Base-by-base conservation (phyloP, 2,113 vertebrate species). In the Megaleporinus macrocephalus region DNA sequence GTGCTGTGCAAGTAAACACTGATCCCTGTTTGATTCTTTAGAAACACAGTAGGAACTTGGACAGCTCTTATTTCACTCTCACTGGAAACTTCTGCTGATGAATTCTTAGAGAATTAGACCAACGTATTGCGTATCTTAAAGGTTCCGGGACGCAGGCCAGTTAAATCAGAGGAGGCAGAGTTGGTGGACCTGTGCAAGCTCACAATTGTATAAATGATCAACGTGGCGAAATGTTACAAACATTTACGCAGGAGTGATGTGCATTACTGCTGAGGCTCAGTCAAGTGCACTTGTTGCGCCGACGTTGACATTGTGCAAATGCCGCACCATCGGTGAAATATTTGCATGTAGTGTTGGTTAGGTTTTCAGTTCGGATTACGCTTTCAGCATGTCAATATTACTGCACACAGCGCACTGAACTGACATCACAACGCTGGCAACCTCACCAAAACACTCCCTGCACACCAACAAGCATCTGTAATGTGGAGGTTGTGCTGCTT, bases 1-100 rank as follows among this genome's bases (percentile, higher is more conserved):
- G 7, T 3, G 13, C 49, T 51, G 26, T 47, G 86, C 90, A 90
- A 91, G 91, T 90, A 92, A 92, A 88, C 90, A 89, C 89, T 86
- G 73, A 89, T 88, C 29, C 6, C 27, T 65, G 62, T 26, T 65
- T 13, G 15, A 69, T 69, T 33, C 33, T 66, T 69, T n/a, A 22
- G 9, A 41, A 12, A 36, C 29, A 44, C n/a, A 11, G 10, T 11
- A 11, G 18, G 27, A 6, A 66, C 16, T 15, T 63, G 2, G 14
- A n/a, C 20, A 44, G 36, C 36, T 44, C 36, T 44, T n/a, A 14
- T 10, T 36, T 5, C 16, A 36, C 6, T 20, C 4, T 20, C 18
- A 11, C 13, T 70, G 66, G 33, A 44, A 61, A 61, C 7, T 24
- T 44, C 36, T 70, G 20, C 36, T 44, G 10, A 5, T 12, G 36